Conservation (phyloP, 2,888 invertebrate genomes). For the Tridacna crocea region DNA sequence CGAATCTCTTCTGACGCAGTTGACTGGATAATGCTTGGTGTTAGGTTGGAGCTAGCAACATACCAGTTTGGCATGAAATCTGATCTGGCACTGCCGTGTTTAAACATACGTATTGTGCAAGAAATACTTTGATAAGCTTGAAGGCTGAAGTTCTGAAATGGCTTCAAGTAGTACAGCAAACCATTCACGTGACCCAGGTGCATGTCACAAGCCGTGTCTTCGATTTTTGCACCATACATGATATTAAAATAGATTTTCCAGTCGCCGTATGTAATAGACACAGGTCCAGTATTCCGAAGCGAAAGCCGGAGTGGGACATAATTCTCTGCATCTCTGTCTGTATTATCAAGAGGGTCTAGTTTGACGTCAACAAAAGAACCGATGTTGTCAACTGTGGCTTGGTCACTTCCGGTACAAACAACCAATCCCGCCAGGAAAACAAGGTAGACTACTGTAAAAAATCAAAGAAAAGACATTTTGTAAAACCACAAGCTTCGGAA, state of each 20-base stretch:
- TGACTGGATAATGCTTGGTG: conserved; percentile 14
- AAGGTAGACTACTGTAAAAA: too few species aligned
- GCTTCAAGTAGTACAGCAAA: conserved; percentile 17
- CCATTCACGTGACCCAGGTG: conserved; percentile 15
- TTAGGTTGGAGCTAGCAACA: conserved; percentile 8
- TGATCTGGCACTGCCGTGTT: conserved; percentile 25
- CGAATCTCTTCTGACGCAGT: conserved; percentile 28
- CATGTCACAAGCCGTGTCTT: not conserved
- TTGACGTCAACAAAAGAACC: not conserved
- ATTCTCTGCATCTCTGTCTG: not conserved
- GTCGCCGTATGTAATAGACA: not conserved
- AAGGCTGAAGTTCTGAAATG: conserved; percentile 1
- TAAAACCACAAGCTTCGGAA: too few species aligned
- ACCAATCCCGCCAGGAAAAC: not conserved
- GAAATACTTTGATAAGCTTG: not conserved
- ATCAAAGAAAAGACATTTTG: too few species aligned
- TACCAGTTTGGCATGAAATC: conserved; percentile 59
- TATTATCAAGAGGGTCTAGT: conserved; percentile 7
- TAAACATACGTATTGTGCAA: conserved; percentile 8
- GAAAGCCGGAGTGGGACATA: not conserved
- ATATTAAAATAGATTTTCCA: conserved; percentile 26
- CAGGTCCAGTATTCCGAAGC: conserved; percentile 12
- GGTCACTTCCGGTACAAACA: not conserved
- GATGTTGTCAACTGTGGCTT: conserved; percentile 2
- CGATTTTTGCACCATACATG: conserved; percentile 15